A percentile compares a stretch with the other conserved stretches of the same genome.
Evolutionary conservation across 2,888 invertebrate species (phyloP).

Genomic region (Ischnus inquisitorius): DNA sequence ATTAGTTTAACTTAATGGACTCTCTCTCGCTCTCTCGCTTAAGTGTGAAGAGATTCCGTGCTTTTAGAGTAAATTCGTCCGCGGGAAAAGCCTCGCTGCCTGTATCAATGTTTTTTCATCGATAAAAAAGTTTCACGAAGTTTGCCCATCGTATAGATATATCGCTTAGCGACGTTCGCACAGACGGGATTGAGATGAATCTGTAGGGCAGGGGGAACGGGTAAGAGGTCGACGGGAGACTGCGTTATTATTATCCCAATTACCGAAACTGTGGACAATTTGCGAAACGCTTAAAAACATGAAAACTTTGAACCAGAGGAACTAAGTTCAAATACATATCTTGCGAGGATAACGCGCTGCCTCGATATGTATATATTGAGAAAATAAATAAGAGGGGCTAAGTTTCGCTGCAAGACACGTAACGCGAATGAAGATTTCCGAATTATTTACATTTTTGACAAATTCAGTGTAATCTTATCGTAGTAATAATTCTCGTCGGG

Average conservation of each 20-base stretch:
- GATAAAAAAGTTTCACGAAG: conserved; percentile 39
- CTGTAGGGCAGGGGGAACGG: neutral
- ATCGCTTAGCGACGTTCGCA: neutral
- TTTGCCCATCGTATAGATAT: conserved; percentile 13
- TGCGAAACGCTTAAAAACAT: conserved; percentile 13
- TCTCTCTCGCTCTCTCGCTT: conserved; percentile 14
- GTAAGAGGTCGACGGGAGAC: neutral
- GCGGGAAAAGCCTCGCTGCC: neutral
- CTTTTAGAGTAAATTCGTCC: conserved; percentile 31
- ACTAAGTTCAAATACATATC: conserved; percentile 54
- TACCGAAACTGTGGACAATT: conserved; percentile 44
- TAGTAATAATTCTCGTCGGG: conserved; percentile 34
- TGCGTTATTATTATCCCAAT: conserved; percentile 58
- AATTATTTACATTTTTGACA: neutral
- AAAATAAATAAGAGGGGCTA: conserved; percentile 51
- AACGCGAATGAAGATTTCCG: neutral
- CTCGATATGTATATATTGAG: conserved; percentile 39
- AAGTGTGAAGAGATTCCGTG: conserved; percentile 22
- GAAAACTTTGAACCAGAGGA: conserved; percentile 18
- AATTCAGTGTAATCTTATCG: conserved; percentile 2
- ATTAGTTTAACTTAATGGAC: conserved; percentile 65
- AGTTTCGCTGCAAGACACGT: neutral
- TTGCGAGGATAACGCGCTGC: conserved; percentile 42
- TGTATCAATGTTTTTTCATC: conserved; percentile 50
- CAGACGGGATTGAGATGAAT: conserved; percentile 22